Base-by-base conservation (phyloP, 2,113 vertebrate species). In the Pipa parva region DNA sequence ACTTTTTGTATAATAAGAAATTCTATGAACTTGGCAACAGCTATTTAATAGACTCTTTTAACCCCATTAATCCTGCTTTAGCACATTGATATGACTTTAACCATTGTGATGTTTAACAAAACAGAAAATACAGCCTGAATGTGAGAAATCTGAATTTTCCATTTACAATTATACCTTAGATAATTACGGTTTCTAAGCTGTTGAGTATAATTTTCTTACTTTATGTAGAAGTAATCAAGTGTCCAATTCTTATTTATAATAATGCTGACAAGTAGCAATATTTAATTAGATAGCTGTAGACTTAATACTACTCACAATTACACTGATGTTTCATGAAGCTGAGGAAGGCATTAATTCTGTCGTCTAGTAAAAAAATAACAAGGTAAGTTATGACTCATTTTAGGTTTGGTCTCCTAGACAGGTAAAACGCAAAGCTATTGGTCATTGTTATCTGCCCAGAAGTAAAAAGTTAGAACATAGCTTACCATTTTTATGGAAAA, bases 251-350 rank as follows among this genome's bases (percentile, higher is more conserved):
- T 60, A 29, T 56, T 51, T 31, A 24, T 70, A 61, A 61, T 61
- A 61, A 70, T 45, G 66, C 42, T 70, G 52, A 54, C 24, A 61
- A 33, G 36, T 37, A 50, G 58, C 29, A 26, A 52, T 46, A 33
- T 59, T 59, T 68, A 68, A 68, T 68, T 68, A 68, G 42, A 59
- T 20, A 24, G 59, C 59, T 68, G 49, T 48, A 70, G 45, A 60
- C 45, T 29, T 61, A 70, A 42, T 27, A 27, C 57, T 54, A 26
- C 15, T 60, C 31, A 61, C 54, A 52, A 61, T 54, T 56, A 22
- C 54, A 61, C 60, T 61, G 57, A 60, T 54, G 66, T 46, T 69
- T 28, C 59, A 60, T 58, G 63, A 57, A 33, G 31, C 25, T 31
- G 33, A 21, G 36, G 20, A 61, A 61, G 58, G 46, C 28, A 70